phyloP scores from a whole-genome alignment of 2,888 invertebrate species.

The Epinotia nisella region DNA sequence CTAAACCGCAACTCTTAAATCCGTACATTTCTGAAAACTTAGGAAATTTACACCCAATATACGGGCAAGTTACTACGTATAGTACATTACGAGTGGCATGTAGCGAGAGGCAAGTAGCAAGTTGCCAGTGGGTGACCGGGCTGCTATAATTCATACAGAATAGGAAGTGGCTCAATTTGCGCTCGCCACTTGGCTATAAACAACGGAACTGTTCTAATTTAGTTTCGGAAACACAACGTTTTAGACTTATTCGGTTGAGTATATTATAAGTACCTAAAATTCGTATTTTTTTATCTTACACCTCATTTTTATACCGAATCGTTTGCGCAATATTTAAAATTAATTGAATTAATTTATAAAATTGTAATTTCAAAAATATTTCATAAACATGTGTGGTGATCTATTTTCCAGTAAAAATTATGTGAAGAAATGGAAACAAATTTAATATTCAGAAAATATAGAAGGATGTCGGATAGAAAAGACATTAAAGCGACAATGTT shows the following conservation, averaged over 20 bases:
- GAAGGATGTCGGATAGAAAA: slow-evolving; percentile 28
- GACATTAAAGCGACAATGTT: slow-evolving; percentile 41
- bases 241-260: slow-evolving; percentile 59
- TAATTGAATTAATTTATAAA: too few relatives aligned
- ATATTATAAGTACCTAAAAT: slow-evolving; percentile 35
- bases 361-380: too few relatives aligned
- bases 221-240: slow-evolving; percentile 50
- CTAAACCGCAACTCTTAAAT: slow-evolving; percentile 51
- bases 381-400: too few relatives aligned
- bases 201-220: slow-evolving; percentile 58
- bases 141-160: slow-evolving; percentile 63
- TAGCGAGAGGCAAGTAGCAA: slow-evolving; percentile 26
- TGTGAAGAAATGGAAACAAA: slow-evolving; percentile 7
- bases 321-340: too few relatives aligned
- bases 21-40: slow-evolving; percentile 52
- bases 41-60: slow-evolving; percentile 62
- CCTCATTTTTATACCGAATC: too few relatives aligned
- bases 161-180: slow-evolving; percentile 56
- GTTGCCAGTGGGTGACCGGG: slow-evolving; percentile 42
- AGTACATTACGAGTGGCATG: slow-evolving; percentile 34
- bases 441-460: slow-evolving; percentile 34
- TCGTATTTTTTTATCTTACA: neutral
- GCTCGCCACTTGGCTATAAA: slow-evolving; percentile 53
- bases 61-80: slow-evolving; percentile 45
- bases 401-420: neutral